phyloP scores from a whole-genome alignment of 92 coral and sea anemone genomes.

The Diadumene lineata region DNA sequence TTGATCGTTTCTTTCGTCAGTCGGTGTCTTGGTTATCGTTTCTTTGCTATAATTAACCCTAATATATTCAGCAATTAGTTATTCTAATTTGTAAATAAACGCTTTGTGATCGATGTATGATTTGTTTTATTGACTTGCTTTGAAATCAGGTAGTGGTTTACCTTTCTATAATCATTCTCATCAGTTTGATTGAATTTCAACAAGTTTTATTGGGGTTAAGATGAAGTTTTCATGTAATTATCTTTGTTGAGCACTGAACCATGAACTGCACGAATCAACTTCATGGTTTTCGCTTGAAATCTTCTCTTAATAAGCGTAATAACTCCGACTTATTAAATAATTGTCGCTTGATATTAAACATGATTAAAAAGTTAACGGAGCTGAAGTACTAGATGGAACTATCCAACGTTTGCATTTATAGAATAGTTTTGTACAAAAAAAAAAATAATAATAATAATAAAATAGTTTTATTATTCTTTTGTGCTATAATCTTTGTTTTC shows the following conservation, averaged over 20 bases:
- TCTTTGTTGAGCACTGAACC: background rate
- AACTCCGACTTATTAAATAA: too few species aligned
- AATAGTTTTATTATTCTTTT: too few species aligned
- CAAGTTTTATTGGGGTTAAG: slow-evolving; percentile 10
- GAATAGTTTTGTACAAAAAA: too few species aligned
- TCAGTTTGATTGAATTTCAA: slow-evolving; percentile 6
- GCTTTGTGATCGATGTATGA: background rate
- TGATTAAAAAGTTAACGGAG: background rate
- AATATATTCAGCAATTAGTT: slow-evolving; percentile 18
- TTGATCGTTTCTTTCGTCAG: slow-evolving; percentile 3
- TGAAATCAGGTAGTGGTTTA: background rate
- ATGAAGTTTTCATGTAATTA: background rate
- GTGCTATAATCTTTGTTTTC: too few species aligned
- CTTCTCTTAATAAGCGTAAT: background rate
- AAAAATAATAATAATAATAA: too few species aligned
- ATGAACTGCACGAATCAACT: background rate
- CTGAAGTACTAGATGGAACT: too few species aligned
- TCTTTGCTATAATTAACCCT: background rate
- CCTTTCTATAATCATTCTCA: background rate
- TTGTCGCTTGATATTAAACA: background rate
- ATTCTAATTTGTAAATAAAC: background rate
- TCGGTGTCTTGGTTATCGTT: background rate
- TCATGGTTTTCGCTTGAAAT: background rate
- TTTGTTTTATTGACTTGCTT: background rate
- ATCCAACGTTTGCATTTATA: too few species aligned